These are phyloP conservation scores for Camponotus fellah DNA, from an alignment of 2,888 invertebrate species.

Conservation along the genomic window DNA sequence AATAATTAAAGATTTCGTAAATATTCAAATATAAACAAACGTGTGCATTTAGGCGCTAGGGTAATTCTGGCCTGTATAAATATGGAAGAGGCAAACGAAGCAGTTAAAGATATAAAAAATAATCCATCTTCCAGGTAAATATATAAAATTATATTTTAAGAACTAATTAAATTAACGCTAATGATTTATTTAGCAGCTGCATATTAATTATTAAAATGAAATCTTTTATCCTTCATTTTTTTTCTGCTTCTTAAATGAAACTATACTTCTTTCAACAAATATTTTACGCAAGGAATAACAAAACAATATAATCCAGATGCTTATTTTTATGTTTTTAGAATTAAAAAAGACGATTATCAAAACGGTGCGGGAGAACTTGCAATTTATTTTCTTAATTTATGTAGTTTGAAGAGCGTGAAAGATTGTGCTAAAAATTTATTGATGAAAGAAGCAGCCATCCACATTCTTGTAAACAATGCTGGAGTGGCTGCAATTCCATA, in stretches of 20 bases:
- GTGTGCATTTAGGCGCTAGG: too few species aligned
- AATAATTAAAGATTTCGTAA: not conserved
- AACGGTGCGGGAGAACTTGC: conserved; percentile 77
- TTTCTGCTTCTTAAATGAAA: not conserved
- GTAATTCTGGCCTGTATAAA: too few species aligned
- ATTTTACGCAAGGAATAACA: too few species aligned
- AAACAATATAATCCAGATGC: not conserved
- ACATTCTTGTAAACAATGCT: conserved; percentile 91
- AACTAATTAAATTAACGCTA: not conserved
- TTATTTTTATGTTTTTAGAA: conserved; percentile 62
- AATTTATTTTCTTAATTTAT: conserved; percentile 86
- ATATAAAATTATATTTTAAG: conserved; percentile 12
- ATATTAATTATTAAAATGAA: not conserved
- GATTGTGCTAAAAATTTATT: conserved; percentile 87
- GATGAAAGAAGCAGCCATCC: conserved; percentile 87
- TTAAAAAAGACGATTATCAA: conserved; percentile 74
- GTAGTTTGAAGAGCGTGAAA: conserved; percentile 87
- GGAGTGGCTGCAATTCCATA: conserved; percentile 90
- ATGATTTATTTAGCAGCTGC: not conserved
- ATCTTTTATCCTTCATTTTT: not conserved
- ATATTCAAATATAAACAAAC: too few species aligned
- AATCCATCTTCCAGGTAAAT: not conserved
- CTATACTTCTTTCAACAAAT: not conserved
- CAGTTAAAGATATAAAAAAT: too few species aligned
- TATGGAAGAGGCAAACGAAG: too few species aligned